A percentile compares a stretch with the other conserved stretches of the same genome.
Evolutionary conservation across 2,113 vertebrate species (phyloP).

Genomic region (Neofelis nebulosa): DNA sequence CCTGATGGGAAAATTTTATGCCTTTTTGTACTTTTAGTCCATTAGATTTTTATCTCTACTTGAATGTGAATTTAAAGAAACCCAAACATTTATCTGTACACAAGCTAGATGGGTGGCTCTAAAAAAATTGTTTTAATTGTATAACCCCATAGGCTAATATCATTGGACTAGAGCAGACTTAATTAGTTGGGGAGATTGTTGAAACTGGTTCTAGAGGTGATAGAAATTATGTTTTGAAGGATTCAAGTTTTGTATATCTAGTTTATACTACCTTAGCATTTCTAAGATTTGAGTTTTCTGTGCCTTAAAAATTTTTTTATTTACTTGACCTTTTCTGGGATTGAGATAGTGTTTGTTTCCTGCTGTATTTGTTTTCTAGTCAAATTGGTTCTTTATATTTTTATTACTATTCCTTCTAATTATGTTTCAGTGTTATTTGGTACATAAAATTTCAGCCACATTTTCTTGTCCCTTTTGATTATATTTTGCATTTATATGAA

Average conservation of each 20-base stretch:
- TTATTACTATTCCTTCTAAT: background rate
- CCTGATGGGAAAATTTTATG: background rate
- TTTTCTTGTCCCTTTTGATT: background rate
- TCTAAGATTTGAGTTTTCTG: background rate
- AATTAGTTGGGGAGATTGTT: background rate
- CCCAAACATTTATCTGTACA: background rate
- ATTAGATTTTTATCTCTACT: background rate
- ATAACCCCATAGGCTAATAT: background rate
- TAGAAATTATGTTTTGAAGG: slow-evolving; percentile 2
- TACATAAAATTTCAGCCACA: background rate
- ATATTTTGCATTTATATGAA: slow-evolving; percentile 13
- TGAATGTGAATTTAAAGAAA: background rate
- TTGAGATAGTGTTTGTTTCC: background rate
- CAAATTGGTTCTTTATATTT: background rate
- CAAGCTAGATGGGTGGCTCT: background rate
- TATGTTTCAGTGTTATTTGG: background rate
- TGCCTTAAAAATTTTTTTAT: background rate
- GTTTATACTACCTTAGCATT: background rate
- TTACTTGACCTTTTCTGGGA: background rate
- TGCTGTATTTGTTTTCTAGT: background rate
- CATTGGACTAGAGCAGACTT: background rate
- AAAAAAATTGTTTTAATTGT: background rate
- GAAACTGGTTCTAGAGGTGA: background rate
- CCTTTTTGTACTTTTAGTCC: background rate
- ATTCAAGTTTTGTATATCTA: background rate